These are phyloP conservation scores for Allophyes oxyacanthae DNA, from an alignment of 2,888 invertebrate species.

Conservation along the genomic window DNA sequence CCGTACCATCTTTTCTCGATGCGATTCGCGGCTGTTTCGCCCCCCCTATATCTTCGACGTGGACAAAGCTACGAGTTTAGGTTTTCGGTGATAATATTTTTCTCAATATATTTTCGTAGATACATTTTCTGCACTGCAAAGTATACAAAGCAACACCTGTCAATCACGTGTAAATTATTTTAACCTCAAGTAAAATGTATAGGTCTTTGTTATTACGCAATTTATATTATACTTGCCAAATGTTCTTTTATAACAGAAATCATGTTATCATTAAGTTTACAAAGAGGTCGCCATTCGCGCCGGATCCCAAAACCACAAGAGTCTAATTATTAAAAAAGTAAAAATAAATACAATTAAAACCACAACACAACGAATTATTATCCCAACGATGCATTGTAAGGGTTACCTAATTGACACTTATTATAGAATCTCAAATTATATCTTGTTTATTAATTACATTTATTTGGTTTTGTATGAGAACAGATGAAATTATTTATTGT, in stretches of 20 bases:
- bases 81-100: too few relatives aligned
- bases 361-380: conserved; percentile 67
- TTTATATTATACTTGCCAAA: conserved; percentile 55
- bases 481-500: conserved; percentile 19
- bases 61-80: too few relatives aligned
- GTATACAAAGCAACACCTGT: conserved; percentile 33
- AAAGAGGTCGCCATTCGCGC: conserved; percentile 53
- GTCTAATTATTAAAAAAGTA: conserved; percentile 48
- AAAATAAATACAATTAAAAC: conserved; percentile 72
- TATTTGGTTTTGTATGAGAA: conserved; percentile 30
- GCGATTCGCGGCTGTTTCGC: too few relatives aligned
- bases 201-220: conserved; percentile 27
- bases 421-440: conserved; percentile 52
- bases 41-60: too few relatives aligned
- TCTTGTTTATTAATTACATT: conserved; percentile 36
- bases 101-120: too few relatives aligned
- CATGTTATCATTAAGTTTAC: conserved; percentile 64
- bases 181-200: conserved; percentile 41
- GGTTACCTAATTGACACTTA: conserved; percentile 63
- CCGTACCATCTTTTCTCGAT: too few relatives aligned
- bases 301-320: conserved; percentile 40
- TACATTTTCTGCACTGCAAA: too few relatives aligned
- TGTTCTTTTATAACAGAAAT: conserved; percentile 64
- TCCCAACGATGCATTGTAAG: conserved; percentile 55
- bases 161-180: conserved; percentile 48